Evolutionary conservation across 2,113 vertebrate genomes (phyloP).

Genomic region (Nerophis lumbriciformis): DNA sequence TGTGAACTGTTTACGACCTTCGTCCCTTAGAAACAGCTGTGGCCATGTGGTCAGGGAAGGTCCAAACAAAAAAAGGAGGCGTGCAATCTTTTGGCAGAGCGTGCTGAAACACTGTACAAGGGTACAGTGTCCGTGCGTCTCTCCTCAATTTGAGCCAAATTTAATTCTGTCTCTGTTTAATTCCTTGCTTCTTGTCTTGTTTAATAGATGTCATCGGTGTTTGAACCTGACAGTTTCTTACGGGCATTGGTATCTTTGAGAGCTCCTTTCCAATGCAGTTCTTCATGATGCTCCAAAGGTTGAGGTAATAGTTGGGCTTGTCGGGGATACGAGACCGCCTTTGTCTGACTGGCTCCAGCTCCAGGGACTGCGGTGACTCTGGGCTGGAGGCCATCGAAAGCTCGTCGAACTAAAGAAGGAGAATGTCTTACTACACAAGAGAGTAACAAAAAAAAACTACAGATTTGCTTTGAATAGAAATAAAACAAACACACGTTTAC

Average conservation of each 20-base stretch:
- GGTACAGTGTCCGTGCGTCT: too few relatives aligned
- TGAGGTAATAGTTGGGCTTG: conserved; percentile 95
- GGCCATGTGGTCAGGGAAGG: too few relatives aligned
- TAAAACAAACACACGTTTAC: conserved; percentile 57
- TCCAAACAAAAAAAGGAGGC: too few relatives aligned
- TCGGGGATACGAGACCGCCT: conserved; percentile 84
- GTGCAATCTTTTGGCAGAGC: too few relatives aligned
- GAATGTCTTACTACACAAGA: neutral
- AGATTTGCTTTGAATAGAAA: neutral
- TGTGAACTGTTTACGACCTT: too few relatives aligned
- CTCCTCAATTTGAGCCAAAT: too few relatives aligned
- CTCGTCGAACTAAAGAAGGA: conserved; percentile 77
- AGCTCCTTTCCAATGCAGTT: conserved; percentile 96
- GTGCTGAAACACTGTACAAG: too few relatives aligned
- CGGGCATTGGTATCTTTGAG: conserved; percentile 95
- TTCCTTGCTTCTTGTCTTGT: too few relatives aligned
- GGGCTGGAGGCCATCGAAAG: conserved; percentile 70
- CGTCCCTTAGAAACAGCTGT: too few relatives aligned
- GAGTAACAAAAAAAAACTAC: neutral
- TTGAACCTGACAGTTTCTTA: conserved; percentile 64
- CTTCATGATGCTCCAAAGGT: conserved; percentile 97
- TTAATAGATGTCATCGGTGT: too few relatives aligned
- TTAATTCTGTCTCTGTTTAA: too few relatives aligned
- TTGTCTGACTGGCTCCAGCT: conserved; percentile 72
- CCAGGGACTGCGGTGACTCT: conserved; percentile 65